Conservation (phyloP, 2,888 invertebrate genomes). For the Belgica antarctica region DNA sequence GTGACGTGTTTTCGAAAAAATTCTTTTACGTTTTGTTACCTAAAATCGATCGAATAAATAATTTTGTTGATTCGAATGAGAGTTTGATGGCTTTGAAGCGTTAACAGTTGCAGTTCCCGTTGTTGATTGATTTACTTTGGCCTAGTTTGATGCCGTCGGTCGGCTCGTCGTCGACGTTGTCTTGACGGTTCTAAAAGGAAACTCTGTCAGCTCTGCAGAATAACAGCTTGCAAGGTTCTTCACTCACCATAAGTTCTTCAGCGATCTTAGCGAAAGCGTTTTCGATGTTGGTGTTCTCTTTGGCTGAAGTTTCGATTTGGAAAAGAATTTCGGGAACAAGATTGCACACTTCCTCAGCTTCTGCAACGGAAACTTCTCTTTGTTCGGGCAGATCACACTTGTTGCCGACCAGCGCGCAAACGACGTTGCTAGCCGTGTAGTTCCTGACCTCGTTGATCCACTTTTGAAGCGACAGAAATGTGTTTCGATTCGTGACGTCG, state of each 20-base stretch:
- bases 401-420: constrained; percentile 88
- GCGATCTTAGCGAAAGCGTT: constrained; percentile 83
- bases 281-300: constrained; percentile 88
- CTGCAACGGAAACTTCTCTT: constrained; percentile 79
- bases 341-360: constrained; percentile 82
- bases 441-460: constrained; percentile 96
- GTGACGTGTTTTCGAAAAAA: too few species aligned
- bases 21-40: too few species aligned
- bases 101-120: constrained; percentile 38
- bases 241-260: constrained; percentile 75
- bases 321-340: constrained; percentile 83
- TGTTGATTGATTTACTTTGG: constrained; percentile 23
- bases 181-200: constrained; percentile 32
- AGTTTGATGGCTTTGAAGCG: background rate
- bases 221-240: too few species aligned
- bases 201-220: too few species aligned
- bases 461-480: constrained; percentile 85
- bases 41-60: background rate
- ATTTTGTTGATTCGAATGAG: background rate
- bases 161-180: background rate
- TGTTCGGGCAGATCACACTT: constrained; percentile 82
- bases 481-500: constrained; percentile 89
- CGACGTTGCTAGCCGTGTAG: constrained; percentile 89
- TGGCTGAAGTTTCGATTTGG: constrained; percentile 85
- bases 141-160: constrained; percentile 29